These are phyloP conservation scores for Phylloscopus whistleri DNA, from an alignment of 2,113 vertebrate genomes.

Conservation along the genomic window DNA sequence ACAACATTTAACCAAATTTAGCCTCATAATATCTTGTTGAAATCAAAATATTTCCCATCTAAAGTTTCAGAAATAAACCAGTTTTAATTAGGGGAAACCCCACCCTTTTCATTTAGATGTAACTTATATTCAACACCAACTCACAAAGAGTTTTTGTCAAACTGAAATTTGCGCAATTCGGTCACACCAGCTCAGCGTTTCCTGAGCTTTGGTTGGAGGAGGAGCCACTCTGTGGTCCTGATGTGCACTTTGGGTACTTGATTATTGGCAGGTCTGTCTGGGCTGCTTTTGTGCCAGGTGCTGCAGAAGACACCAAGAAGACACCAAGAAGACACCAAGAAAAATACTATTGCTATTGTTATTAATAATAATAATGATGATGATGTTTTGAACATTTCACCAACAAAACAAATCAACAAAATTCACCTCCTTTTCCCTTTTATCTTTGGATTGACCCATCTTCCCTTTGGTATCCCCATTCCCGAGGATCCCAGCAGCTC, in stretches of 20 bases:
- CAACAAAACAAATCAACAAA: neutral
- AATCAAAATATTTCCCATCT: slow-evolving; percentile 2
- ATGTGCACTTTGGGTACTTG: neutral
- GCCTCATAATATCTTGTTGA: neutral
- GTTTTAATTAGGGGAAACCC: neutral
- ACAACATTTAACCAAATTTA: slow-evolving; percentile 13
- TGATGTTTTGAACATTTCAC: neutral
- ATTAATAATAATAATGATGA: too few species aligned
- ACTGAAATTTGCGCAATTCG: neutral
- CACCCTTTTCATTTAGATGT: neutral
- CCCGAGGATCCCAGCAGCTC: neutral
- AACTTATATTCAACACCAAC: neutral
- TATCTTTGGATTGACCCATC: neutral
- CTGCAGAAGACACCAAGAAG: neutral
- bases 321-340: neutral
- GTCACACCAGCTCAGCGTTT: neutral
- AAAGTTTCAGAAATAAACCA: neutral
- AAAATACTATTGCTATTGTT: too few species aligned
- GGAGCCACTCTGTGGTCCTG: neutral
- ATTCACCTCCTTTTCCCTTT: neutral
- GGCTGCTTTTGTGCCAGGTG: neutral
- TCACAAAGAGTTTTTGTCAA: neutral
- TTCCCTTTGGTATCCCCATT: neutral
- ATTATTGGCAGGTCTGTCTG: neutral
- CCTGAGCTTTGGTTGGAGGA: neutral